These are phyloP conservation scores for Polydrusus tereticollis DNA, from an alignment of 2,888 invertebrate species.

Conservation along the genomic window DNA sequence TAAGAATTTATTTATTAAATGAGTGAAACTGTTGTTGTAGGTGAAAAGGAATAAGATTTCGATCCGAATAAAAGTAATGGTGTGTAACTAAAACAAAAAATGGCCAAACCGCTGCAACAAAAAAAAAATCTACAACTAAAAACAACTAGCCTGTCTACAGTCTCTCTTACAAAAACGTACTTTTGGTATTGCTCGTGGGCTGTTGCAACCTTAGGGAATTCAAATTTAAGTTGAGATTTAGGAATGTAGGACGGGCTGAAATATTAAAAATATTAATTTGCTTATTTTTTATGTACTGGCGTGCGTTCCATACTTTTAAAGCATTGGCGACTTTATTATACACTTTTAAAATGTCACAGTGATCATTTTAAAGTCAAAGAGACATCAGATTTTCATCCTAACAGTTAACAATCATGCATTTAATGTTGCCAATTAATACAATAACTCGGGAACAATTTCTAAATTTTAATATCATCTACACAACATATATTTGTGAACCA, in stretches of 20 bases:
- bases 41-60: constrained; percentile 6
- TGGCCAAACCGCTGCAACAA: constrained; percentile 23
- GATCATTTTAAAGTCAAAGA: constrained; percentile 66
- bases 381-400: constrained; percentile 61
- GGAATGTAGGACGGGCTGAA: constrained; percentile 98
- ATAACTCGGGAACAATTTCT: constrained; percentile 32
- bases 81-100: constrained; percentile 34
- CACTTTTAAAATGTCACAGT: constrained; percentile 54
- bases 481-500: constrained; percentile 27
- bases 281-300: constrained; percentile 35
- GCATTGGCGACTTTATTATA: constrained; percentile 44
- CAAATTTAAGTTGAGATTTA: constrained; percentile 96
- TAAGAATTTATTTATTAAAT: too few relatives aligned
- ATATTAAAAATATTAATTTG: constrained; percentile 64
- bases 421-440: constrained; percentile 56
- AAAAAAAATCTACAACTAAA: constrained; percentile 40
- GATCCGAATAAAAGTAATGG: constrained; percentile 50
- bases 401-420: constrained; percentile 62
- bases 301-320: constrained; percentile 45
- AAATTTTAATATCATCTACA: constrained; percentile 6
- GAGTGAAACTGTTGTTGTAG: too few relatives aligned
- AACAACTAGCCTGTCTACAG: constrained; percentile 45
- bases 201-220: constrained; percentile 92
- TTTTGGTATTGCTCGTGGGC: constrained; percentile 80
- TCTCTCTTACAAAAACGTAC: constrained; percentile 75